These are phyloP conservation scores for Acanthosoma haemorrhoidale DNA, from an alignment of 2,888 invertebrate genomes.

Conservation along the genomic window DNA sequence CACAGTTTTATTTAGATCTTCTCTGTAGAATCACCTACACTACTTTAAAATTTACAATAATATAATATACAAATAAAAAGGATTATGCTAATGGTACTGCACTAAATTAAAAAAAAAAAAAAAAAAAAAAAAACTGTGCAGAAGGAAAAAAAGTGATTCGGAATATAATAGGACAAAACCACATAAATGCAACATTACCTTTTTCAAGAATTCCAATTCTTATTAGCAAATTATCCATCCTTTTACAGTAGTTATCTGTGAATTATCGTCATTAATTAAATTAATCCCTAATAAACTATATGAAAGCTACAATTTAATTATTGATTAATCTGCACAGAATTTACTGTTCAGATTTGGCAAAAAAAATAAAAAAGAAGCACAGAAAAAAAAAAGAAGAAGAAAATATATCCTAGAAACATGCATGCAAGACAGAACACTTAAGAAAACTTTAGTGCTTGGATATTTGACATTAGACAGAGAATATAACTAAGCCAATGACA, in stretches of 20 bases:
- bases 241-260: constrained; percentile 20
- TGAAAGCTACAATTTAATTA: not conserved
- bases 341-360: not conserved
- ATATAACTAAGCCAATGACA: not conserved
- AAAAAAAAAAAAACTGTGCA: not conserved
- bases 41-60: too few relatives aligned
- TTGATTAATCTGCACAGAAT: not conserved
- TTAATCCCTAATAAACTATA: constrained; percentile 2
- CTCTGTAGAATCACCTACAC: too few relatives aligned
- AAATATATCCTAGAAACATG: not conserved
- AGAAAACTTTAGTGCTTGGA: too few relatives aligned
- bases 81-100: too few relatives aligned
- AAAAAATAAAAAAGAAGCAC: not conserved
- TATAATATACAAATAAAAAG: too few relatives aligned
- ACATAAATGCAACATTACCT: constrained; percentile 9
- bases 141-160: not conserved
- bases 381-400: not conserved
- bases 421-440: constrained; percentile 5
- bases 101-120: not conserved
- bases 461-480: not conserved
- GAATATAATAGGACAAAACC: constrained; percentile 42
- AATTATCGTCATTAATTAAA: constrained; percentile 24
- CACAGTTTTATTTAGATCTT: too few relatives aligned
- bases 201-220: not conserved
- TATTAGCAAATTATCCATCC: constrained; percentile 13